phyloP scores from a whole-genome alignment of 1,140 invertebrate genomes.

The Helicoverpa zea region DNA sequence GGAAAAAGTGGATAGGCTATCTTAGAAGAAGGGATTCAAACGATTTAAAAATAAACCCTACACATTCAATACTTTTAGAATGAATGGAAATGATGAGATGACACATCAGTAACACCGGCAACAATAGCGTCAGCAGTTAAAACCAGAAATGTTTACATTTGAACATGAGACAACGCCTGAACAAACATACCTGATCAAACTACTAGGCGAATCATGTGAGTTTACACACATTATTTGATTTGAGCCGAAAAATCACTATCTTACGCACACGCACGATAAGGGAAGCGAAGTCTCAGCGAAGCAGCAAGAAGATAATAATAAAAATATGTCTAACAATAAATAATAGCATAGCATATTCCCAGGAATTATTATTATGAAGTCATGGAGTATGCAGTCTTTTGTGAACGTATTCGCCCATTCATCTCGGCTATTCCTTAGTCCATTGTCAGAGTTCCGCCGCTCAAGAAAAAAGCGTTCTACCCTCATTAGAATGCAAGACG shows the following conservation, averaged over 20 bases:
- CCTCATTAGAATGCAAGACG: conserved; percentile 10
- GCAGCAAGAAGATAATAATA: neutral
- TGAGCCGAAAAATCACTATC: conserved; percentile 23
- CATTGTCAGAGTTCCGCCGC: neutral
- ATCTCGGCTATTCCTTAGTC: neutral
- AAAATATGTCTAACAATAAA: neutral
- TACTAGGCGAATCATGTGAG: conserved; percentile 16
- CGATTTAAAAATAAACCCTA: too few species aligned
- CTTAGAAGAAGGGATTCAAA: too few species aligned
- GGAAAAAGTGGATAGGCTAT: too few species aligned
- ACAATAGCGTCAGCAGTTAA: conserved; percentile 11
- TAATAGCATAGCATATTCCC: neutral
- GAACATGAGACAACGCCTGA: conserved; percentile 29
- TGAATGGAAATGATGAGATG: too few species aligned
- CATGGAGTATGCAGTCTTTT: conserved; percentile 12
- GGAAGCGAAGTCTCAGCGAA: conserved; percentile 7
- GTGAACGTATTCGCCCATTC: neutral
- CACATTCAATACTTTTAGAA: neutral
- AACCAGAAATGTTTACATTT: conserved; percentile 28
- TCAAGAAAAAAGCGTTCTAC: neutral
- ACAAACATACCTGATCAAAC: conserved; percentile 38
- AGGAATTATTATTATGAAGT: conserved; percentile 5
- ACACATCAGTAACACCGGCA: neutral
- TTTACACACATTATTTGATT: conserved; percentile 21
- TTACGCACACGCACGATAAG: neutral